A percentile compares a stretch with the other conserved stretches of the same genome.
These are phyloP conservation scores for Eristalinus aeneus DNA, from an alignment of 2,888 invertebrate genomes.

Conservation along the genomic window DNA sequence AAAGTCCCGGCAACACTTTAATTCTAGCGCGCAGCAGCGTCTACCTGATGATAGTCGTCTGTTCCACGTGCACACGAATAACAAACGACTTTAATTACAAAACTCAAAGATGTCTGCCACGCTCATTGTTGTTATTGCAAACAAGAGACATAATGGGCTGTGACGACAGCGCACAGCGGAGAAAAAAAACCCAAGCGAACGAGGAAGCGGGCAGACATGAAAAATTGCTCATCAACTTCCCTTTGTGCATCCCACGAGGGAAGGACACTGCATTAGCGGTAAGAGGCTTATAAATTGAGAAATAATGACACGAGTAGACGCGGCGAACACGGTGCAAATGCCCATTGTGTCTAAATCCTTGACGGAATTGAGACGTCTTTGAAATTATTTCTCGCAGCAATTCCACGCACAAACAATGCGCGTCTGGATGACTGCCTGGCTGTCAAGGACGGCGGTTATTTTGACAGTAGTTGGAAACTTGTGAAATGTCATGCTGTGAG, in stretches of 20 bases:
- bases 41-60: neutral
- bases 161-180: neutral
- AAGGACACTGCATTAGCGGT: conserved; percentile 3
- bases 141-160: neutral
- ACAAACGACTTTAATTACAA: neutral
- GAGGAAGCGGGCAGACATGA: neutral
- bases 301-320: neutral
- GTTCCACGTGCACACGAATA: neutral
- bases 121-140: neutral
- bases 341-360: neutral
- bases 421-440: neutral
- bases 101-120: neutral
- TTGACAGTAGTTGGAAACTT: no score
- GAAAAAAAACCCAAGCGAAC: conserved; percentile 6
- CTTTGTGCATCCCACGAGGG: neutral
- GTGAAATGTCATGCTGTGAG: no score
- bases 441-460: neutral
- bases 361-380: neutral
- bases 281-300: conserved; percentile 16
- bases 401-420: neutral
- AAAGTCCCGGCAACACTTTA: neutral
- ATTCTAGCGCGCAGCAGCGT: no score
- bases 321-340: neutral
- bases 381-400: neutral
- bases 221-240: neutral